Percentiles rank a stretch among this genome's conserved stretches.
These are phyloP conservation scores for Neolamprologus variostigma DNA, from an alignment of 2,113 vertebrate genomes.

Conservation along the genomic window DNA sequence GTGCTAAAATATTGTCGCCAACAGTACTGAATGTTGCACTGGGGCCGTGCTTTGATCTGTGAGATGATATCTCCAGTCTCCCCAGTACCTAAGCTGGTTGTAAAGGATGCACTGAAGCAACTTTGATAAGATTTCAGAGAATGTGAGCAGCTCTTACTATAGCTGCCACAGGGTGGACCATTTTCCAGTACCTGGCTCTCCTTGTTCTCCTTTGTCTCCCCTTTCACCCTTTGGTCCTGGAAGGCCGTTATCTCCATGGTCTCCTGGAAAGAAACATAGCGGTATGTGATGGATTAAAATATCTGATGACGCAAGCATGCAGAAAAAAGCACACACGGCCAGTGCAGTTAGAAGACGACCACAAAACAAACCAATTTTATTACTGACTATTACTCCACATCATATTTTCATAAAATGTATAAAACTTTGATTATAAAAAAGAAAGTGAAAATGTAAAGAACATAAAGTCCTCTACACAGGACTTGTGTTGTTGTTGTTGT, in stretches of 20 bases:
- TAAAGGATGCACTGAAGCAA: neutral
- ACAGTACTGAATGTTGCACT: neutral
- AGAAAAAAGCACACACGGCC: neutral
- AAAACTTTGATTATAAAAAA: neutral
- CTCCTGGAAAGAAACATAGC: slow-evolving; percentile 15
- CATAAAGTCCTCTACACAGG: neutral
- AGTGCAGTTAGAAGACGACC: neutral
- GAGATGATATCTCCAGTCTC: neutral
- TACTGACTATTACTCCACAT: neutral
- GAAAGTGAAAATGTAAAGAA: rapidly evolving
- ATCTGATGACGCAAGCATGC: neutral
- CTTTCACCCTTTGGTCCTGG: slow-evolving; percentile 15
- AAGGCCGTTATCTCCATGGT: neutral
- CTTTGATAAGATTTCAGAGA: neutral
- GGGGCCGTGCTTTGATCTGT: neutral
- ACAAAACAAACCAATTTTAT: neutral
- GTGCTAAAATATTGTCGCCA: neutral
- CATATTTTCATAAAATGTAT: neutral
- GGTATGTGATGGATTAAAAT: neutral
- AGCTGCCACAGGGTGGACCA: neutral
- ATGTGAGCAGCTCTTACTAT: neutral
- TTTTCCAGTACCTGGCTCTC: slow-evolving; percentile 9
- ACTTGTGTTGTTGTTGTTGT: neutral
- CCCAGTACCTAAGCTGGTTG: neutral
- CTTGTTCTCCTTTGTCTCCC: slow-evolving; percentile 29